Conservation (phyloP, 2,888 invertebrate genomes). For the Orthonychiurus folsomi region DNA sequence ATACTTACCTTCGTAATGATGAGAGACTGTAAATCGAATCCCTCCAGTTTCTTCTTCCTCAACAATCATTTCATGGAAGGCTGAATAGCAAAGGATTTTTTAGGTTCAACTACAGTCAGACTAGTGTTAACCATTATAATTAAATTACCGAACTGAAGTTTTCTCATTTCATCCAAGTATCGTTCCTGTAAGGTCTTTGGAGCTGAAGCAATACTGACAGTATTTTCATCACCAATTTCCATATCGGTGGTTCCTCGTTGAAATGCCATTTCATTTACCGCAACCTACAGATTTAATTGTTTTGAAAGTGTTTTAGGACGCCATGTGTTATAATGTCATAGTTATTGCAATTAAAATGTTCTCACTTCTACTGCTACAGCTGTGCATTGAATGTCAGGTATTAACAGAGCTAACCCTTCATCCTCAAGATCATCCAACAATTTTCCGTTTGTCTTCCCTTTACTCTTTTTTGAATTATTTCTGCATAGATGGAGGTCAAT, state of each 20-base stretch:
- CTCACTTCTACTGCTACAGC: slow-evolving; percentile 46
- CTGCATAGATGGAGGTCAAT: neutral
- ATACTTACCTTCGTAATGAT: slow-evolving; percentile 87
- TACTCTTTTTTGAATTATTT: slow-evolving; percentile 29
- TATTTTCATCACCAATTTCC: slow-evolving; percentile 32
- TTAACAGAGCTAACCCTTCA: slow-evolving; percentile 76
- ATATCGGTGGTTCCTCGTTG: slow-evolving; percentile 33
- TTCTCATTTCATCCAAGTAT: slow-evolving; percentile 79
- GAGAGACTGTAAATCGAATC: slow-evolving; percentile 73
- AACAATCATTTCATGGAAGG: slow-evolving; percentile 83
- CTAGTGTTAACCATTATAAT: neutral
- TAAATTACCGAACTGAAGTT: slow-evolving; percentile 71
- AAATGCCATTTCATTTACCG: slow-evolving; percentile 28
- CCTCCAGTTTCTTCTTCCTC: slow-evolving; percentile 59
- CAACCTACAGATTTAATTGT: slow-evolving; percentile 21
- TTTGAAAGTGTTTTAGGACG: slow-evolving; percentile 1
- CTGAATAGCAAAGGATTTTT: no score
- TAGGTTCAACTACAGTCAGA: slow-evolving; percentile 30
- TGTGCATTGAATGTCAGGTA: slow-evolving; percentile 76
- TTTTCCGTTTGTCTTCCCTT: slow-evolving; percentile 42
- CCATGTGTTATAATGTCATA: slow-evolving; percentile 1
- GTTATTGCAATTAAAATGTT: neutral
- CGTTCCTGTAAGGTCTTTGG: slow-evolving; percentile 58
- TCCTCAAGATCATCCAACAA: slow-evolving; percentile 63
- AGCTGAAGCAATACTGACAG: slow-evolving; percentile 42